Conservation (phyloP, 2,888 invertebrate species). For the Gari tellinella region DNA sequence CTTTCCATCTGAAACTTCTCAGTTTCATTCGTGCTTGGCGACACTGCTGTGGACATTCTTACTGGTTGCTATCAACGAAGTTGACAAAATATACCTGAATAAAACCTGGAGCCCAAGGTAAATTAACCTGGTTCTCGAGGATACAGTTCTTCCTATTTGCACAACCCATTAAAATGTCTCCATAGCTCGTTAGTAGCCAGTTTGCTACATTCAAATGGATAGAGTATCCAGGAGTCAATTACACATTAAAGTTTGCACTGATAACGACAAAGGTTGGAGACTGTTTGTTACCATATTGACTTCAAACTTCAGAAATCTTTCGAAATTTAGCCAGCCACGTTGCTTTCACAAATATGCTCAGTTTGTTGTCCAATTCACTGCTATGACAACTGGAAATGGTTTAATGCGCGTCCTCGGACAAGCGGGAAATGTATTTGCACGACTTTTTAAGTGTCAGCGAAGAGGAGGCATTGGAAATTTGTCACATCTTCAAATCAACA, state of each 20-base stretch:
- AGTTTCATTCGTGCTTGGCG: slow-evolving; percentile 48
- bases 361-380: neutral
- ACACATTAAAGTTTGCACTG: no score
- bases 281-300: slow-evolving; percentile 15
- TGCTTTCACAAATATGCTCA: slow-evolving; percentile 17
- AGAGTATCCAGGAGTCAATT: no score
- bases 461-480: slow-evolving; percentile 6
- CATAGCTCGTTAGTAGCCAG: no score
- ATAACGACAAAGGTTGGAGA: no score
- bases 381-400: slow-evolving; percentile 8
- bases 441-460: neutral
- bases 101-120: no score
- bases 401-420: neutral
- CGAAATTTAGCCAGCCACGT: slow-evolving; percentile 35
- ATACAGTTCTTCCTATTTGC: no score
- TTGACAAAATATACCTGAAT: no score
- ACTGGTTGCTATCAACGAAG: no score
- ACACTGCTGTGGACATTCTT: slow-evolving; percentile 60
- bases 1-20: slow-evolving; percentile 58
- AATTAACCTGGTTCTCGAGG: no score
- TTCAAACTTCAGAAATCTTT: slow-evolving; percentile 9
- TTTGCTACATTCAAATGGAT: no score
- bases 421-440: neutral
- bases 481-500: slow-evolving; percentile 51
- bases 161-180: neutral